Conservation (phyloP, 53 echinoderm and acorn worm species). For the Echinometra lucunter region DNA sequence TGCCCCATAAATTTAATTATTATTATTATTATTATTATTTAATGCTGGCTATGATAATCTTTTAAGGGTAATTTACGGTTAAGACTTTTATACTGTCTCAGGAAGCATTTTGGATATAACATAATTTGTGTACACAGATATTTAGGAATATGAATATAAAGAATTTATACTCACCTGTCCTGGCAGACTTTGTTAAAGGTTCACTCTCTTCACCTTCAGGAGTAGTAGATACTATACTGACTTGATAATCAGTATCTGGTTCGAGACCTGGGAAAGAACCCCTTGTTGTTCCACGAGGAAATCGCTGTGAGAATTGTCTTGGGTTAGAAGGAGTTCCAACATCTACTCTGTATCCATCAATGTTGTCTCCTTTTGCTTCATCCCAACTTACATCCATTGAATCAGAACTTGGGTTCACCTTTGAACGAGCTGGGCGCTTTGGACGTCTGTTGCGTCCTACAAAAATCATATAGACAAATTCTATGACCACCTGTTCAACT, state of each 20-base stretch:
- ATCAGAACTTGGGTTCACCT: background rate
- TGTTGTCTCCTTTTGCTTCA: conserved; percentile 20
- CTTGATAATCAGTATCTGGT: conserved; percentile 59
- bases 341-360: conserved; percentile 57
- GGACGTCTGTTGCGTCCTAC: background rate
- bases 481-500: background rate
- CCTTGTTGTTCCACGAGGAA: conserved; percentile 26
- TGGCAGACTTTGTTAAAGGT: conserved; percentile 24
- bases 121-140: background rate
- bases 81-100: background rate
- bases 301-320: conserved; percentile 15
- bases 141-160: no score
- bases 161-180: conserved; percentile 40
- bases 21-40: no score
- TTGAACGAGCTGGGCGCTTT: conserved; percentile 6
- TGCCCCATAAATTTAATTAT: no score
- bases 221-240: conserved; percentile 25
- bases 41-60: background rate
- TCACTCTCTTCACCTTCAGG: conserved; percentile 39
- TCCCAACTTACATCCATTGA: conserved; percentile 36
- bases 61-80: background rate
- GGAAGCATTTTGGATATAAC: background rate
- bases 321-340: conserved; percentile 44
- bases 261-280: conserved; percentile 10
- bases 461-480: background rate